Base-by-base conservation (phyloP, 1,140 invertebrate genomes). In the Coelopa frigida region DNA sequence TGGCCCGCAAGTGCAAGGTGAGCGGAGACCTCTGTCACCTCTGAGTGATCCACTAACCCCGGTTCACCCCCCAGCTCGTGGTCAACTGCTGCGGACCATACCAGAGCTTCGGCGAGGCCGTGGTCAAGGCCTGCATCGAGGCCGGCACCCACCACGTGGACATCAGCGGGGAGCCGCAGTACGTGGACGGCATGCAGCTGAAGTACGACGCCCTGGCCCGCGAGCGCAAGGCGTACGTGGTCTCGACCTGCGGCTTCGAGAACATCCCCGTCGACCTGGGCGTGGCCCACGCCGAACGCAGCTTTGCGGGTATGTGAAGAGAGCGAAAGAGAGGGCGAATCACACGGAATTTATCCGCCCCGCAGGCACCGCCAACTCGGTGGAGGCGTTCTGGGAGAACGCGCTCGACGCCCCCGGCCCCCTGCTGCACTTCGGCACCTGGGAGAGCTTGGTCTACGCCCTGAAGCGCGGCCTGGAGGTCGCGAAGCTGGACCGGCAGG, bases 31-130 rank as follows among this genome's bases (percentile, higher is more conserved):
- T 17, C 17, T 14, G 14, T 8, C 18, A 35, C 12, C 14, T 12
- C 14, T 2, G 2, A 2, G 29, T 31, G 12, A 35, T 35, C 17
- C 17, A 18, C 11, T 35, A 14, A 7, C 17, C n/a, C n/a, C n/a
- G n/a, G n/a, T n/a, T n/a, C n/a, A n/a, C n/a, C n/a, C n/a, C 12
- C 23, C 18, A 47, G 49, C 22, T 56, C 3, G 50, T 95, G 15
- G 71, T 91, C 0, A 94, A 91, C 65, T 89, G 84, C 72, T 87
- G 86, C 57, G 91, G 90, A 2, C 91, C 89, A 35, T 96, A 89
- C 69, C 73, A 81, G 46, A 82, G 89, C 58, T 87, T 82, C 73
- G 94, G 93, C 6, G 89, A 94, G 64, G 71, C 79, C 26, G 84
- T 96, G n/a, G 82, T 96, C 0, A 83, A 84, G 59, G 85, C 89